These are phyloP conservation scores for Stomatorhinus walkeri DNA, from an alignment of 2,797 vertebrate species.

Conservation along the genomic window DNA sequence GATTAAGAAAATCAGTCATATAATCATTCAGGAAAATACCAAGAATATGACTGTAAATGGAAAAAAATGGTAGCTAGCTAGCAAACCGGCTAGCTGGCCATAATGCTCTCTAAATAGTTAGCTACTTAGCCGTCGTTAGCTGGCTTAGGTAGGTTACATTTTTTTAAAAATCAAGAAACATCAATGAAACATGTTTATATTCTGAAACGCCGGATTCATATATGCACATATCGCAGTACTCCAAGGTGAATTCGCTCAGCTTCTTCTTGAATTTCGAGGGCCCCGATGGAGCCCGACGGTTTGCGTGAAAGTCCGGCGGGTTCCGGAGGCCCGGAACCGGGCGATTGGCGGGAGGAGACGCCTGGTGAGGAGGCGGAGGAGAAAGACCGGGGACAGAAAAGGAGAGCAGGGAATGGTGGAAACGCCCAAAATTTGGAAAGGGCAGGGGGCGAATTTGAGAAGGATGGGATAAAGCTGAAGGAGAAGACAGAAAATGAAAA, in stretches of 20 bases:
- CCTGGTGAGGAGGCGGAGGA: slow-evolving; percentile 47
- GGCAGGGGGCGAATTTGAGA: slow-evolving; percentile 21
- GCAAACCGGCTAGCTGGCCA: slow-evolving; percentile 13
- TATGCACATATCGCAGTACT: background rate
- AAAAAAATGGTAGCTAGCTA: slow-evolving; percentile 13
- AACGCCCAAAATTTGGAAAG: slow-evolving; percentile 25
- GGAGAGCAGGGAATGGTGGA: slow-evolving; percentile 37
- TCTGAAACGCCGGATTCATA: background rate
- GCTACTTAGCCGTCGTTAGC: background rate
- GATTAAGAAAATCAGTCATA: background rate
- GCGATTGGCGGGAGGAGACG: slow-evolving; percentile 61
- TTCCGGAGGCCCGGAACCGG: slow-evolving; percentile 59
- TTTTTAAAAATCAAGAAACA: background rate
- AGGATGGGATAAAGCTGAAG: slow-evolving; percentile 27
- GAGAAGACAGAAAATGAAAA: slow-evolving; percentile 31
- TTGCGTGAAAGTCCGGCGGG: slow-evolving; percentile 69
- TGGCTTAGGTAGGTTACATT: background rate
- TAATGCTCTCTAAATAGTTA: slow-evolving; percentile 1
- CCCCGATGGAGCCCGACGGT: slow-evolving; percentile 61
- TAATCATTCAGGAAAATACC: background rate
- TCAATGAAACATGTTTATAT: background rate
- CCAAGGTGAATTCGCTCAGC: background rate
- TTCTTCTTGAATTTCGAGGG: slow-evolving; percentile 35
- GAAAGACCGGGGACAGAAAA: slow-evolving; percentile 33
- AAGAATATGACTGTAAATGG: background rate